Evolutionary conservation across 2,113 vertebrate genomes (phyloP), one percentile per base, ranked within the genome.

Genomic region (Cettia cetti): DNA sequence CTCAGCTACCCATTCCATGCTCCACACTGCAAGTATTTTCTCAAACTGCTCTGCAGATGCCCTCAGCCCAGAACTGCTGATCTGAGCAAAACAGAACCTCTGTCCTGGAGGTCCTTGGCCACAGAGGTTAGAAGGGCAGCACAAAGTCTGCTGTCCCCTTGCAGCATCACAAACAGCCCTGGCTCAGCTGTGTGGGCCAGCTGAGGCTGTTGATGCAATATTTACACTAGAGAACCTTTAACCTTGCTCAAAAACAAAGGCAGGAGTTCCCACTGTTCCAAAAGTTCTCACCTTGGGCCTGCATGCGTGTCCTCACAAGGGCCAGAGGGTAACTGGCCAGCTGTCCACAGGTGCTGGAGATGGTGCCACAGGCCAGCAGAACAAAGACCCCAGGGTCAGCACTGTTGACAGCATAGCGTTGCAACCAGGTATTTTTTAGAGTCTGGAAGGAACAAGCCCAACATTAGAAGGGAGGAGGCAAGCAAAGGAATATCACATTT

Each of bases 341-440:
- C 91, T 99, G 99, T 7, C 99, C 99, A 53, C 99, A 99, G 4
- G 99, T 99, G 93, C 99, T 99, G 65, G 99, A 99, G 27, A 99
- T 98, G 83, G 99, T 99, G 63, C 99, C 98, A 60, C 99, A 99
- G 35, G 99, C 99, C 83, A 99, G 97, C 31, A 99, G 98, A 56
- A 99, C 99, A 37, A 99, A 99, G 74, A 99, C 99, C 0, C 99
- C 99, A 0, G 99, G 99, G 80, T 99, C 98, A 1, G 98, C 98
- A 0, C 99, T 99, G 97, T 99, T 98, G 39, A 98, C 98, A 3
- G 99, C 99, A 0, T 98, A 99, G 33, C 97, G 98, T 76, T 99
- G 99, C 78, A 99, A 90, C 99, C 99, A 99, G 28, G 96, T 97
- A 1, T 99, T 99, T 96, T 99, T 99, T 70, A 99, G 96, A 0